These are phyloP conservation scores for human DNA, from an alignment of 2,113 vertebrate genomes.

Conservation along the genomic window DNA sequence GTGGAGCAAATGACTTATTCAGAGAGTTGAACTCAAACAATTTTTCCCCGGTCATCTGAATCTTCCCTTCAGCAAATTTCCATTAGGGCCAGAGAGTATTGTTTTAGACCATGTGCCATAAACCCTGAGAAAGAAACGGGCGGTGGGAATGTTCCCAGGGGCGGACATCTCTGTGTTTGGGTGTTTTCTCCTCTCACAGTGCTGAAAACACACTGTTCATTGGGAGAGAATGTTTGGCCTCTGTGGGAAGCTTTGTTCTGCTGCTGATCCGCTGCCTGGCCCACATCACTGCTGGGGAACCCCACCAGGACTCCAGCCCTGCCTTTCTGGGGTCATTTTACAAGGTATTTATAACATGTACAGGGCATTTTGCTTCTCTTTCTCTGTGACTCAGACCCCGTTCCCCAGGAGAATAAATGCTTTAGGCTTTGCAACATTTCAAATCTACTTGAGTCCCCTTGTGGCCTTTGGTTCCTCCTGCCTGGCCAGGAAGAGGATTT, in stretches of 20 bases:
- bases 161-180: not conserved
- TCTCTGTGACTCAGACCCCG: not conserved
- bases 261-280: conserved; percentile 90
- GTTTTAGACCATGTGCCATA: not conserved
- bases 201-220: conserved; percentile 85
- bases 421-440: conserved; percentile 28
- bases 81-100: not conserved
- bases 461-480: not conserved
- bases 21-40: conserved; percentile 14
- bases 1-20: conserved; percentile 24
- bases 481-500: not conserved
- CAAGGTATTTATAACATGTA: conserved; percentile 84
- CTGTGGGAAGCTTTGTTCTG: conserved; percentile 88
- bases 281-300: conserved; percentile 83
- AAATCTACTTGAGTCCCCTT: not conserved
- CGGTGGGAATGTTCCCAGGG: not conserved
- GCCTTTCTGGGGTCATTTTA: conserved; percentile 88
- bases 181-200: conserved; percentile 77
- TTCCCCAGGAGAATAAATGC: not conserved
- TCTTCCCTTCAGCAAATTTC: conserved; percentile 44
- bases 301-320: conserved; percentile 83
- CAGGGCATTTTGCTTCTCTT: not conserved
- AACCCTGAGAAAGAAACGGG: conserved; percentile 13
- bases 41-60: not conserved
- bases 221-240: conserved; percentile 86